Base-by-base conservation (phyloP, 2,797 vertebrate species). In the Ctenosaura bakeri region DNA sequence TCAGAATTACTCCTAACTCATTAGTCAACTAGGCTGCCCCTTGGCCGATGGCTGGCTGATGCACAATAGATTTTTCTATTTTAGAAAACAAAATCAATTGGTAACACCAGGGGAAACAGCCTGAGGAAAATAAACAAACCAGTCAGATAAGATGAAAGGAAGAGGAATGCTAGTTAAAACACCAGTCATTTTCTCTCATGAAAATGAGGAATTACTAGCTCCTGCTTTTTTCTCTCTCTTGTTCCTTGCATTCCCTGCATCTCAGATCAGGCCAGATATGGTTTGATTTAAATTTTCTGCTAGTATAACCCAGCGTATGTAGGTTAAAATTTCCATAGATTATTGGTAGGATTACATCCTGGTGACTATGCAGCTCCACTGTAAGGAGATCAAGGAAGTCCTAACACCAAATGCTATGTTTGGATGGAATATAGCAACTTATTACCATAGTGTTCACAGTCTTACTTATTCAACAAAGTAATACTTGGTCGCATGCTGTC, bases 21-120 rank as follows among this genome's bases (percentile, higher is more conserved):
- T 86, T 90, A 86, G 83, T 86, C 89, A 86, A 73, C 89, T 80
- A 80, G 66, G 66, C 46, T 83, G 80, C 52, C 26, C 6, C 52
- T 54, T 83, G 50, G 64, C 62, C 79, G 35, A 29, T 79, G 62
- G 59, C 32, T 32, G 13, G 62, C 35, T n/a, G 66, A 32, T 56
- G 13, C 10, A 13, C 64, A 73, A 90, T 62, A 81, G 89, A 86
- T 79, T 86, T 86, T 81, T 86, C 52, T 85, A 69, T 86, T 90
- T 86, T 84, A 86, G 83, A 90, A 80, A 85, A 32, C 83, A 80
- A 90, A 90, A 86, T 80, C 76, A 73, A 85, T 90, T 50, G 22
- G 50, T 80, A 85, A 80, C 50, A 86, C 66, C 76, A 73, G 62
- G 81, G 73, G 64, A 54, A 89, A 85, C 71, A 18, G 50, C 4